Evolutionary conservation across 1,140 invertebrate genomes (phyloP), one percentile per base, ranked within the genome.

Genomic region (Drosophila busckii): DNA sequence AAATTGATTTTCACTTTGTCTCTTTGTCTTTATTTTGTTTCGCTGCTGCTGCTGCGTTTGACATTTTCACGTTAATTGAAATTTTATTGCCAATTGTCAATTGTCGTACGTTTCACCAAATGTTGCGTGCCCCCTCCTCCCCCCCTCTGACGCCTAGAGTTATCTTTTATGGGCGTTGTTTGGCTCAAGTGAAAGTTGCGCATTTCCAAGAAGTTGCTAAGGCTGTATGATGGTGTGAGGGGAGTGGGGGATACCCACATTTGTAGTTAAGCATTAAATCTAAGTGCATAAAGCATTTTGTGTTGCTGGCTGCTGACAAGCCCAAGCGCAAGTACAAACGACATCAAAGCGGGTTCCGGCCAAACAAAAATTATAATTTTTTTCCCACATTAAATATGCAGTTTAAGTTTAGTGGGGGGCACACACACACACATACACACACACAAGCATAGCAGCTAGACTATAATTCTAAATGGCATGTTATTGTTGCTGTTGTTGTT

Each of bases 351-450:
- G 41, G 40, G 66, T 59, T 55, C 56, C 62, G 59, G 52, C 45
- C 50, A 28, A 42, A 20, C 42, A 20, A 55, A 37, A 32, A 32
- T 40, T 35, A 37, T 56, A 50, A 82, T 73, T 34, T 73, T 65
- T 69, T 73, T 78, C 63, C 63, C 73, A 73, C 73, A 78, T 73
- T 80, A 80, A 68, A 62, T 66, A 70, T 76, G 70, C 65, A 76
- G 17, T 16, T 20, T 52, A 56, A 38, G 49, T 23, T 38, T 54
- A 55, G 26, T 12, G 15, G 7, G 25, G 26, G 26, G 44, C 17
- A 32, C 32, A 6, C n/a, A n/a, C n/a, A n/a, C n/a, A n/a, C n/a
- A 20, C n/a, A 26, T 19, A 17, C 9, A 37, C 34, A 10, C 12
- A 13, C 20, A 13, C 4, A 19, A 41, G 17, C 16, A 40, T 23